A percentile compares a stretch with the other conserved stretches of the same genome.
These are phyloP conservation scores for Heteromurus nitidus DNA, from an alignment of 2,888 invertebrate genomes.

Conservation along the genomic window DNA sequence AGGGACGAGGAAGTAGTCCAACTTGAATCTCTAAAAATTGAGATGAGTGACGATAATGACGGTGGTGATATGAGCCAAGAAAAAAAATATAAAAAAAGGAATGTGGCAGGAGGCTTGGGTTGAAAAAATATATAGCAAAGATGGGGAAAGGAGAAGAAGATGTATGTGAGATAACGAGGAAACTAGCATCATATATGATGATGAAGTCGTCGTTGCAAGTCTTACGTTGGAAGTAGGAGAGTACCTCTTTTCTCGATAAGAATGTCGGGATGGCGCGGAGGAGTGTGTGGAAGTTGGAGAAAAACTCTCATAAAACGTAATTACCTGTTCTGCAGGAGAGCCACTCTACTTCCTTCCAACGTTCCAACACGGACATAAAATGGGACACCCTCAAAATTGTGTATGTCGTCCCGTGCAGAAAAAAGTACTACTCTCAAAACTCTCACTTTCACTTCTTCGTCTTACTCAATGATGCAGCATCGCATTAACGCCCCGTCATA, in stretches of 20 bases:
- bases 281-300: background rate
- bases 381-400: background rate
- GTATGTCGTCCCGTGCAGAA: background rate
- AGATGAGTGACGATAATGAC: conserved; percentile 43
- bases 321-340: conserved; percentile 51
- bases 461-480: conserved; percentile 16
- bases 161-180: conserved; percentile 36
- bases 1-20: conserved; percentile 3
- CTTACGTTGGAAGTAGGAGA: background rate
- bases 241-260: conserved; percentile 10
- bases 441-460: conserved; percentile 5
- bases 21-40: conserved; percentile 4
- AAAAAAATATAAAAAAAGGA: background rate
- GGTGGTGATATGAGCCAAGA: conserved; percentile 25
- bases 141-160: background rate
- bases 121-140: background rate
- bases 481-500: conserved; percentile 69
- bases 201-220: conserved; percentile 18
- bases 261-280: conserved; percentile 5
- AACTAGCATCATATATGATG: conserved; percentile 17
- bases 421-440: background rate
- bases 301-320: conserved; percentile 56
- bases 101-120: background rate
- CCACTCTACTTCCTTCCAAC: no score
- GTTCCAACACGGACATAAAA: background rate